Conservation (phyloP, 2,888 invertebrate species). For the Biston betularia region DNA sequence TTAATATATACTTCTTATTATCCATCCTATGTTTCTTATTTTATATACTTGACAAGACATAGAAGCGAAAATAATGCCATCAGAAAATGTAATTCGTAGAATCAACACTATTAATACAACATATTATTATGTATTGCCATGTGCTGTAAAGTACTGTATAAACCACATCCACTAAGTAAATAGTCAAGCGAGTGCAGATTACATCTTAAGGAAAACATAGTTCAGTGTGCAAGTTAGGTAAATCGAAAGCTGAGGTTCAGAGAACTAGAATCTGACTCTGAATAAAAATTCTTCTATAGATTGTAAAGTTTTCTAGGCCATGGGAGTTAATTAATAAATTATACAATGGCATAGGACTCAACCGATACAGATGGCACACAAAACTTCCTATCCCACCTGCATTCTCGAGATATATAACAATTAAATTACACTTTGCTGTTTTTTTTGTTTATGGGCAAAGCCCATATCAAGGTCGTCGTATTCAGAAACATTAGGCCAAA, state of each 20-base stretch:
- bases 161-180: constrained; percentile 10
- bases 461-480: too few relatives aligned
- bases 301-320: not conserved
- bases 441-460: too few relatives aligned
- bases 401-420: not conserved
- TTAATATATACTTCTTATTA: too few relatives aligned
- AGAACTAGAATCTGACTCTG: constrained; percentile 30
- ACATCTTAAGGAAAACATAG: constrained; percentile 12
- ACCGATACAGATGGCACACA: not conserved
- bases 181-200: constrained; percentile 27
- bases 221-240: constrained; percentile 5
- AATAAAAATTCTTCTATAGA: constrained; percentile 3
- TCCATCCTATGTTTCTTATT: too few relatives aligned
- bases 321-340: not conserved
- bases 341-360: not conserved
- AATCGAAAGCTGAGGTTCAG: constrained; percentile 55
- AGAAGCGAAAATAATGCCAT: too few relatives aligned
- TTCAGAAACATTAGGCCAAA: too few relatives aligned
- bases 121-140: not conserved
- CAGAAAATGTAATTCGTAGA: not conserved
- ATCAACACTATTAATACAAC: not conserved
- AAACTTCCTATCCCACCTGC: not conserved
- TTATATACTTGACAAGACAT: too few relatives aligned
- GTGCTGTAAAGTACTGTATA: not conserved
- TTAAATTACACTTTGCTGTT: too few relatives aligned